Evolutionary conservation across 2,888 invertebrate species (phyloP).

Genomic region (Altica lythri): DNA sequence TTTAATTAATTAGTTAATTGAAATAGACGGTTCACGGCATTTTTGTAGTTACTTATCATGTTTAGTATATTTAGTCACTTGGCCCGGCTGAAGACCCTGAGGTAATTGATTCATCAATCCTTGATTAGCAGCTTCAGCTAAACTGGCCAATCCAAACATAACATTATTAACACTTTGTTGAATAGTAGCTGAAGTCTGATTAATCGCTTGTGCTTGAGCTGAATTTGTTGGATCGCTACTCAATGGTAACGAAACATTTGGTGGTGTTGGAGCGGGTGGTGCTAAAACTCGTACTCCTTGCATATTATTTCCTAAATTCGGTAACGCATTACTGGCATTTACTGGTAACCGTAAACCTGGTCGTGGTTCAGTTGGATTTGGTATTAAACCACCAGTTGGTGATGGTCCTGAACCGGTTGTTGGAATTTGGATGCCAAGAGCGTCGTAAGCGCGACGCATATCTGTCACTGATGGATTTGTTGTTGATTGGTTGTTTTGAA

Average conservation of each 20-base stretch:
- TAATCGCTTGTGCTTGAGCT: conserved; percentile 42
- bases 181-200: conserved; percentile 57
- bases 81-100: conserved; percentile 68
- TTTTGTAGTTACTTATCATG: too few species aligned
- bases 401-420: conserved; percentile 62
- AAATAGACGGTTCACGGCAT: too few species aligned
- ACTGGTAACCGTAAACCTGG: conserved; percentile 46
- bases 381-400: conserved; percentile 49
- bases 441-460: conserved; percentile 78
- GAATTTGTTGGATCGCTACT: conserved; percentile 59
- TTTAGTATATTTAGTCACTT: too few species aligned
- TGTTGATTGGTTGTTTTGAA: conserved; percentile 53
- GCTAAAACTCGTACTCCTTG: conserved; percentile 49
- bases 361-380: conserved; percentile 46
- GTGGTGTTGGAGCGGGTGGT: conserved; percentile 58
- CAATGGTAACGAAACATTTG: conserved; percentile 57
- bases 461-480: conserved; percentile 66
- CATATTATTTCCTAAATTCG: conserved; percentile 43
- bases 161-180: conserved; percentile 58
- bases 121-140: conserved; percentile 47
- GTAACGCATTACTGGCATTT: conserved; percentile 36
- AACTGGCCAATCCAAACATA: conserved; percentile 53
- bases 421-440: conserved; percentile 74
- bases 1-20: too few species aligned
- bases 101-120: conserved; percentile 54